Conservation (phyloP, 2,888 invertebrate genomes). For the Baronia brevicornis region DNA sequence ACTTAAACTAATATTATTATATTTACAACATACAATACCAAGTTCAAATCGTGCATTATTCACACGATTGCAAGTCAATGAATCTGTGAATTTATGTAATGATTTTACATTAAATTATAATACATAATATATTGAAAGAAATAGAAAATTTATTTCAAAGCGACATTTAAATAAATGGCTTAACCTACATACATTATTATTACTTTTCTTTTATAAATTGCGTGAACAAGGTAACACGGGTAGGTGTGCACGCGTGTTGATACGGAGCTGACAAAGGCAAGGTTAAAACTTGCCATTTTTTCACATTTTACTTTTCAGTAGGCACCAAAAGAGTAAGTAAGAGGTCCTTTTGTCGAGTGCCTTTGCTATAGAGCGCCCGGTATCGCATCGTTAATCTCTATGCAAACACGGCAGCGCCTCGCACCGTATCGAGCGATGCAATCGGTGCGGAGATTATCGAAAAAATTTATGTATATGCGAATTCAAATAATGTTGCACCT, state of each 20-base stretch:
- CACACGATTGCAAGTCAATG: too few species aligned
- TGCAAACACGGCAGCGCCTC: conserved; percentile 44
- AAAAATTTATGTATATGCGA: conserved; percentile 16
- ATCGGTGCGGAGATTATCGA: conserved; percentile 23
- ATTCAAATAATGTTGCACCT: conserved; percentile 4
- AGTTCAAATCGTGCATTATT: too few species aligned
- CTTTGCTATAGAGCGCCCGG: conserved; percentile 45
- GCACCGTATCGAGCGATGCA: conserved; percentile 26
- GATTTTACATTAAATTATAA: too few species aligned
- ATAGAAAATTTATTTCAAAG: too few species aligned
- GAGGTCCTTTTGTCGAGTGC: conserved; percentile 62
- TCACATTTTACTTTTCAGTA: conserved; percentile 38
- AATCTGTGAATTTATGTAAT: too few species aligned
- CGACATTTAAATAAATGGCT: too few species aligned
- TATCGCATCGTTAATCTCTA: conserved; percentile 68
- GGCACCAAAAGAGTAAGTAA: conserved; percentile 60
- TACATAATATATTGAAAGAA: too few species aligned
- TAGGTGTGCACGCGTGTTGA: conserved; percentile 4
- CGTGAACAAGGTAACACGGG: background rate
- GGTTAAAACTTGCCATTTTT: conserved; percentile 3
- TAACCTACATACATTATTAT: too few species aligned
- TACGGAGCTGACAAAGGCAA: conserved; percentile 1
- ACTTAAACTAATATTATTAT: too few species aligned
- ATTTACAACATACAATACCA: too few species aligned
- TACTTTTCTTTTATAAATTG: too few species aligned